A percentile compares a stretch with the other conserved stretches of the same genome.
Evolutionary conservation across 2,888 invertebrate species (phyloP).

Genomic region (Clivina fossor): DNA sequence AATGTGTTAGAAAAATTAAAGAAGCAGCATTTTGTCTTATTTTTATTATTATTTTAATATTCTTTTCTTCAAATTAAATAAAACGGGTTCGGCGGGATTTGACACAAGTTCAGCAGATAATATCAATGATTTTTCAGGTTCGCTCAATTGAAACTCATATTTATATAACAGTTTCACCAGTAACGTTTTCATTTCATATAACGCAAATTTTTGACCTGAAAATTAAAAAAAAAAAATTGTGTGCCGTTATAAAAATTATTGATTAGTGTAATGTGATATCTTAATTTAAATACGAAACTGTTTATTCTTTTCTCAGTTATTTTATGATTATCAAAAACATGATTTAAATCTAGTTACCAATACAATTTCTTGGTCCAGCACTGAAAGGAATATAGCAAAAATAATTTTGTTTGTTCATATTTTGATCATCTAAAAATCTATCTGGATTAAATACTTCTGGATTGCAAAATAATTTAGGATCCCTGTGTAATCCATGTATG

Average conservation of each 20-base stretch:
- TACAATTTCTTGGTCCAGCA: slow-evolving; percentile 1
- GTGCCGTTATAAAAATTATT: too few species aligned
- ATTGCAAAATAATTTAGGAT: not conserved
- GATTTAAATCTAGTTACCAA: too few species aligned
- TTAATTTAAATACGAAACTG: too few species aligned
- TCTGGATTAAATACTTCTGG: not conserved
- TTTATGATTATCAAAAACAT: too few species aligned
- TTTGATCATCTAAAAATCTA: not conserved
- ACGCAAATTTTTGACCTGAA: not conserved
- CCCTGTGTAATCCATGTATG: not conserved
- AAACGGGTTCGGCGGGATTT: not conserved
- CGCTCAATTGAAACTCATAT: not conserved
- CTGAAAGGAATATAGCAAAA: not conserved
- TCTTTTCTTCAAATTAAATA: not conserved
- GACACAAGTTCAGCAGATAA: slow-evolving; percentile 2
- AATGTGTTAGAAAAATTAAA: too few species aligned
- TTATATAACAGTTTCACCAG: not conserved
- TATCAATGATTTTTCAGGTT: slow-evolving; percentile 4
- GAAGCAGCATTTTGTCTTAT: too few species aligned
- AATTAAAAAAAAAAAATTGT: too few species aligned
- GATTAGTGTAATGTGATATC: too few species aligned
- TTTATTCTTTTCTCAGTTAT: too few species aligned
- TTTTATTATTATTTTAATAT: too few species aligned
- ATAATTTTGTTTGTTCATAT: not conserved
- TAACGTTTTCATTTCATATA: not conserved